A percentile compares a stretch with the other conserved stretches of the same genome.
These are phyloP conservation scores for Tigriopus californicus DNA, from an alignment of 2,888 invertebrate species.

Conservation along the genomic window DNA sequence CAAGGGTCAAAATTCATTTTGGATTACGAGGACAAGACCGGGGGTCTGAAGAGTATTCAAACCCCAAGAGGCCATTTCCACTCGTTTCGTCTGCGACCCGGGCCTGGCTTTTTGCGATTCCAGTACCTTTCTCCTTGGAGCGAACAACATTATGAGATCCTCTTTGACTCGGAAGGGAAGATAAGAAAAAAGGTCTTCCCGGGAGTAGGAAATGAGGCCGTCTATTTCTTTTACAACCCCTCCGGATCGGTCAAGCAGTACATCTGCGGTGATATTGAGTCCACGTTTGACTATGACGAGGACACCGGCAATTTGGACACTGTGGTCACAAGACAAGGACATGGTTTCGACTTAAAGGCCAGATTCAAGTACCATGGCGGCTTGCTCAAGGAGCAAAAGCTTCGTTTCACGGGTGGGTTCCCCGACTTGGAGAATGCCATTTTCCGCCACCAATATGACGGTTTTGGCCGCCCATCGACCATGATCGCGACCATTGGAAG, in stretches of 20 bases:
- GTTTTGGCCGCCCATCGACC: slow-evolving; percentile 59
- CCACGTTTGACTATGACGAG: slow-evolving; percentile 20
- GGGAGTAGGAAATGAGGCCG: slow-evolving; percentile 24
- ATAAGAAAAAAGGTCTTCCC: slow-evolving; percentile 27
- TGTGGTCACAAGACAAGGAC: slow-evolving; percentile 22
- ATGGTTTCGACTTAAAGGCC: slow-evolving; percentile 25
- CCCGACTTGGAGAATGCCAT: slow-evolving; percentile 43
- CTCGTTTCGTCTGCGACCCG: slow-evolving; percentile 26
- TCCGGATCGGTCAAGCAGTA: slow-evolving; percentile 20
- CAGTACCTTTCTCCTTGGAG: slow-evolving; percentile 27
- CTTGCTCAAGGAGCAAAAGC: slow-evolving; percentile 18
- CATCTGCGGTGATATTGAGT: slow-evolving; percentile 21
- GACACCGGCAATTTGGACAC: slow-evolving; percentile 18
- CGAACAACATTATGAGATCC: slow-evolving; percentile 25
- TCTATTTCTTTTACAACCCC: slow-evolving; percentile 22
- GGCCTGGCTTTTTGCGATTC: slow-evolving; percentile 27
- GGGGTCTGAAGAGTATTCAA: slow-evolving; percentile 26
- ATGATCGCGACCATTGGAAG: slow-evolving; percentile 73
- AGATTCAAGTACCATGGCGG: slow-evolving; percentile 20
- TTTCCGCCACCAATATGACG: slow-evolving; percentile 80
- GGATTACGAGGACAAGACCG: slow-evolving; percentile 19
- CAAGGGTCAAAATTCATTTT: slow-evolving; percentile 1
- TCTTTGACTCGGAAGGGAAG: slow-evolving; percentile 27
- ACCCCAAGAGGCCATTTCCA: slow-evolving; percentile 28
- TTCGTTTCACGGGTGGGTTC: slow-evolving; percentile 15